Conservation (phyloP, 1,140 invertebrate genomes). For the Nephila pilipes region DNA sequence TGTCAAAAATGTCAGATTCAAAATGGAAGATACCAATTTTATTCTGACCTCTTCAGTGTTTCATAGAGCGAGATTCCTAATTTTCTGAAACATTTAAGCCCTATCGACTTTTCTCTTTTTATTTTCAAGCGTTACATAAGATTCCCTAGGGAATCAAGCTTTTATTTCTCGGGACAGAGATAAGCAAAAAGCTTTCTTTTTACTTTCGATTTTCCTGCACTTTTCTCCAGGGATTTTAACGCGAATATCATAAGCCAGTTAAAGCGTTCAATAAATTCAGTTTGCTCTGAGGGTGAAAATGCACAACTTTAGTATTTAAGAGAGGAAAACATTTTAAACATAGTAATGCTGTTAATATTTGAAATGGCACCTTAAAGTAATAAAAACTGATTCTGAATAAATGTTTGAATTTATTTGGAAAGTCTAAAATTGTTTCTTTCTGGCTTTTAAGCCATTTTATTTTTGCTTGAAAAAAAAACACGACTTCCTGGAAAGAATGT, state of each 20-base stretch:
- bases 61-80: neutral
- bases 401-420: no score
- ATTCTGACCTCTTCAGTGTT: neutral
- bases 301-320: neutral
- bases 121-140: neutral
- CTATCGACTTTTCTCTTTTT: neutral
- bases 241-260: conserved; percentile 23
- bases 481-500: no score
- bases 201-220: neutral
- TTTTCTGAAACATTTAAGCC: neutral
- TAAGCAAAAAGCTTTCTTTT: conserved; percentile 33
- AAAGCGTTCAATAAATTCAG: neutral
- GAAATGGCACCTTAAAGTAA: no score
- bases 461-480: no score
- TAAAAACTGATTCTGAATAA: no score
- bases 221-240: conserved; percentile 4
- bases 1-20: neutral
- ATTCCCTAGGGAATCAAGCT: conserved; percentile 7
- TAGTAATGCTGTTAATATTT: neutral
- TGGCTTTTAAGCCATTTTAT: no score
- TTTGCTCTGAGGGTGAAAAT: neutral
- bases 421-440: no score
- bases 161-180: neutral
- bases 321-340: neutral
- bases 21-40: neutral